Base-by-base conservation (phyloP, 2,113 vertebrate species). In the Merops nubicus region DNA sequence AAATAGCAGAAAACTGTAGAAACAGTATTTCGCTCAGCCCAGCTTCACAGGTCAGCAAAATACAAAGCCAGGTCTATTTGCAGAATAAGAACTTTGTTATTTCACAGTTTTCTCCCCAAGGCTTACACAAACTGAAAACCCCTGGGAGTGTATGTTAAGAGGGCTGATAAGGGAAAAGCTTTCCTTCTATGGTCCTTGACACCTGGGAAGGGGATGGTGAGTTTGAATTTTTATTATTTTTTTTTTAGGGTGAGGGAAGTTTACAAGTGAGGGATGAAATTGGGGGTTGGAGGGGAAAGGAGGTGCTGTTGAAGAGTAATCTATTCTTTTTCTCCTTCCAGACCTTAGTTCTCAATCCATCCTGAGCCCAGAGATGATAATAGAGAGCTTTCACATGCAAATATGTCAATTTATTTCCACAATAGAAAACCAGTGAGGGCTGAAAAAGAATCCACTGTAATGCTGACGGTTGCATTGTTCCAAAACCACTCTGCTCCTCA, bases 371-470 rank as follows among this genome's bases (percentile, higher is more conserved):
- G 20, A 63, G 57, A 62, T 87, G 15, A 91, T 89, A 94, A 86
- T 34, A 90, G n/a, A 63, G 72, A 85, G 65, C 48, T 95, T 97
- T 97, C 76, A 94, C 29, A 96, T 97, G 85, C 77, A 97, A 97
- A 97, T 96, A 50, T 51, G 42, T 89, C 85, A 80, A 84, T 94
- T 97, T 97, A 92, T 43, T 97, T 96, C 48, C 34, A 88, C 60
- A 94, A 72, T 48, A 72, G 70, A 60, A 80, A 95, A 53, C 51
- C 63, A 65, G 42, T 42, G 83, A 89, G 25, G 51, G n/a, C 48
- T 93, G 93, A 90, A 90, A 90, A 53, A 31, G 82, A 92, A 97
- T 62, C 38, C 56, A 85, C 70, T 45, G n/a, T 45, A 78, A 67
- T 0, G 2, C 40, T 80, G 53, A 81, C 45, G 90, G 60, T 73